These are phyloP conservation scores for Acanthurus lineatus DNA, from an alignment of 2,797 vertebrate genomes.

Conservation along the genomic window DNA sequence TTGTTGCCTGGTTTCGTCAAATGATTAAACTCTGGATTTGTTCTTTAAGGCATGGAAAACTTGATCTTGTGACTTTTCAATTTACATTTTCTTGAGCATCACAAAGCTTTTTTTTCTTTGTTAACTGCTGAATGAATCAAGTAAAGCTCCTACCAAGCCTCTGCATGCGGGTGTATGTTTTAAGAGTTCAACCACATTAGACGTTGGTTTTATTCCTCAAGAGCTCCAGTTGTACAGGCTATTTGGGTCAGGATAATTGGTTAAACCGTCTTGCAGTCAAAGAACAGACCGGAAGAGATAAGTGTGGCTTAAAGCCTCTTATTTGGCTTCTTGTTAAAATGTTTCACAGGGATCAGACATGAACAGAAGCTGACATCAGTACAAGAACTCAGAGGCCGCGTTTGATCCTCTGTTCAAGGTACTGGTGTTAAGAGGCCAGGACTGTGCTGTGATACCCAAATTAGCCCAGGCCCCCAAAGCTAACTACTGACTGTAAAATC, in stretches of 20 bases:
- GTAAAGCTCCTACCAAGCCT: background rate
- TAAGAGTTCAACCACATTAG: conserved; percentile 4
- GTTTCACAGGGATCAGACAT: conserved; percentile 63
- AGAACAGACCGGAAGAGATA: conserved; percentile 76
- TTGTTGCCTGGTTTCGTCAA: background rate
- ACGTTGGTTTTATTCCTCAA: conserved; percentile 28
- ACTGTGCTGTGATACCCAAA: conserved; percentile 19
- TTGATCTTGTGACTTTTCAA: background rate
- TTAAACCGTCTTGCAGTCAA: conserved; percentile 77
- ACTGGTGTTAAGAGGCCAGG: background rate
- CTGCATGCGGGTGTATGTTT: background rate
- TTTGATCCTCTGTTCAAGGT: conserved; percentile 36
- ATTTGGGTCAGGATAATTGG: conserved; percentile 81
- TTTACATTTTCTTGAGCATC: conserved; percentile 15
- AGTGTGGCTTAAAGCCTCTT: conserved; percentile 65
- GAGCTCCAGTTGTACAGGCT: conserved; percentile 49
- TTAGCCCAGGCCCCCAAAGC: conserved; percentile 13
- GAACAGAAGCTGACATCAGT: conserved; percentile 43
- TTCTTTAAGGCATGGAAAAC: conserved; percentile 3
- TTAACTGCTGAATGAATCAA: background rate
- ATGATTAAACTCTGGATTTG: background rate
- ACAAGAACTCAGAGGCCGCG: conserved; percentile 2
- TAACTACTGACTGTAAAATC: conserved; percentile 4
- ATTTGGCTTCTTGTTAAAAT: conserved; percentile 49
- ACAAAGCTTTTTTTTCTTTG: background rate